Conservation (phyloP, 2,797 vertebrate genomes). For the Enteromius unitaeniatus region DNA sequence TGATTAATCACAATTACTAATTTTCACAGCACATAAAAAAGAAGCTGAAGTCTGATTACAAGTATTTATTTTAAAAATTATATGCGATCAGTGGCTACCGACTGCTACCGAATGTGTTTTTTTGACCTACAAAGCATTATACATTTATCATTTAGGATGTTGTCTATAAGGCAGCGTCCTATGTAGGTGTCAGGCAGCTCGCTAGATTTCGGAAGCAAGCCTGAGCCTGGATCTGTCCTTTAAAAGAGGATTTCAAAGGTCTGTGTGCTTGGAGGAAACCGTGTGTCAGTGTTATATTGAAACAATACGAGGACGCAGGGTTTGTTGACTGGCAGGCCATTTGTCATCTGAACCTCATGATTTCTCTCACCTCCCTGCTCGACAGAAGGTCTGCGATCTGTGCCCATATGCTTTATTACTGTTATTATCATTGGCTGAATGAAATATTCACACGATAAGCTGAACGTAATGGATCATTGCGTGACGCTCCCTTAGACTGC, state of each 20-base stretch:
- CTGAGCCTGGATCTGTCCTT: neutral
- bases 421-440: constrained; percentile 38
- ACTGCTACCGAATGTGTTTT: neutral
- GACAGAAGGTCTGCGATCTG: constrained; percentile 42
- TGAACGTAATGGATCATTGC: constrained; percentile 32
- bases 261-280: constrained; percentile 21
- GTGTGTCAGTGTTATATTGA: constrained; percentile 8
- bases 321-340: constrained; percentile 46
- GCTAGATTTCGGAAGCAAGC: neutral
- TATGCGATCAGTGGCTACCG: neutral
- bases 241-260: neutral
- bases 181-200: neutral
- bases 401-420: constrained; percentile 48
- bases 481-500: constrained; percentile 34
- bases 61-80: too few relatives aligned
- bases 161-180: neutral
- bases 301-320: constrained; percentile 23
- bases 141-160: neutral
- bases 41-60: neutral
- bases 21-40: too few relatives aligned
- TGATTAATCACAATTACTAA: too few relatives aligned
- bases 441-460: constrained; percentile 44
- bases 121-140: neutral
- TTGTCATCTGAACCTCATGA: constrained; percentile 44
- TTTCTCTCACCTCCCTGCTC: constrained; percentile 33